Conservation (phyloP, 2,888 invertebrate genomes). For the Tholera decimalis region DNA sequence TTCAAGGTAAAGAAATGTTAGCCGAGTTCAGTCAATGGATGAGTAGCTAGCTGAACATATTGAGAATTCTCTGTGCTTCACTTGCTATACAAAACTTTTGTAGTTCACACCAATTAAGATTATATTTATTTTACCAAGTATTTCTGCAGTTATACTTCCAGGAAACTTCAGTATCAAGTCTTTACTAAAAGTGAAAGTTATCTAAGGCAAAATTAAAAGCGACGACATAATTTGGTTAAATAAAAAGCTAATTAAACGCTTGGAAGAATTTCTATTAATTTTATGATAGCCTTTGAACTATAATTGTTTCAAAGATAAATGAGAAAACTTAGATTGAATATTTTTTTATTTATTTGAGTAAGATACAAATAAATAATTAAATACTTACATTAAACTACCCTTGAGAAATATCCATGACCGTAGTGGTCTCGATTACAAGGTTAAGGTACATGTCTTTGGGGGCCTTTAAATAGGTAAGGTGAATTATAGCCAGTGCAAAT, state of each 20-base stretch:
- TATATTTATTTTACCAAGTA: too few species aligned
- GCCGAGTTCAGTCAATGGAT: too few species aligned
- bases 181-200: too few species aligned
- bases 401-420: constrained; percentile 11
- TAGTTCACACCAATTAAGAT: too few species aligned
- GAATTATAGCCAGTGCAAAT: constrained; percentile 3
- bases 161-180: too few species aligned
- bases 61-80: too few species aligned
- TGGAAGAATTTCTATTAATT: not conserved
- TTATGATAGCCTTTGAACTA: not conserved
- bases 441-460: constrained; percentile 16
- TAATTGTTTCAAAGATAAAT: not conserved
- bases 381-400: constrained; percentile 7
- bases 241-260: not conserved
- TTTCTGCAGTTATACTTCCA: too few species aligned
- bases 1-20: too few species aligned
- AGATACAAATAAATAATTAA: not conserved
- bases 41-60: too few species aligned
- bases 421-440: not conserved
- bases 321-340: not conserved
- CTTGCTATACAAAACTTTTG: too few species aligned
- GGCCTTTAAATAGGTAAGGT: not conserved
- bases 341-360: not conserved
- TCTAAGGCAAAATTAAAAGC: too few species aligned
- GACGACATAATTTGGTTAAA: not conserved